Conservation (phyloP, 2,113 vertebrate species). For the Pyrgilauda ruficollis region DNA sequence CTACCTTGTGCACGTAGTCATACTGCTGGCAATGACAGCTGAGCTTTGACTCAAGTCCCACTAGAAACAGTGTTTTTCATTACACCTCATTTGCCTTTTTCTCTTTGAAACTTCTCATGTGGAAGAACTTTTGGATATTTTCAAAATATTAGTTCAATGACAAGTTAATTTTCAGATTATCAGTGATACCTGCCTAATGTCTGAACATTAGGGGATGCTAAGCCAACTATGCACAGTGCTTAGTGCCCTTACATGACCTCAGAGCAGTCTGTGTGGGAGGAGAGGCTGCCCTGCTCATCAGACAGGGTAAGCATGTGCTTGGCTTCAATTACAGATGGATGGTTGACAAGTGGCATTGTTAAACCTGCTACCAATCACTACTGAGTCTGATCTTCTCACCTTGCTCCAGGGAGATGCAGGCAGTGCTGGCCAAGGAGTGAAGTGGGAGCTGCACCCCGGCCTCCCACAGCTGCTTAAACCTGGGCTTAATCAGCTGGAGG, state of each 20-base stretch:
- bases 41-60: not conserved
- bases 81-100: not conserved
- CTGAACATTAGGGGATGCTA: not conserved
- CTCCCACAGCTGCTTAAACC: not conserved
- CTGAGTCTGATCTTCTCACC: not conserved
- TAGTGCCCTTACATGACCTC: fast-evolving
- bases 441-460: not conserved
- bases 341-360: not conserved
- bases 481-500: not conserved
- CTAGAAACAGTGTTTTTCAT: not conserved
- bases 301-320: not conserved
- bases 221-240: fast-evolving
- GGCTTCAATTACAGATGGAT: not conserved
- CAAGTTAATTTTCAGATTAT: not conserved
- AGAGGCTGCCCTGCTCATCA: not conserved
- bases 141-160: not conserved
- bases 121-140: not conserved
- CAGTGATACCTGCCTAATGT: not conserved
- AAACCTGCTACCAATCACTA: not conserved
- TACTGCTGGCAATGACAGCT: not conserved
- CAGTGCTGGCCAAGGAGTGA: fast-evolving
- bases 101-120: not conserved
- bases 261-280: not conserved
- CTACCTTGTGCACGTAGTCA: constrained; percentile 19
- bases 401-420: not conserved